These are phyloP conservation scores for Phragmatobia fuliginosa DNA, from an alignment of 2,888 invertebrate species.

Conservation along the genomic window DNA sequence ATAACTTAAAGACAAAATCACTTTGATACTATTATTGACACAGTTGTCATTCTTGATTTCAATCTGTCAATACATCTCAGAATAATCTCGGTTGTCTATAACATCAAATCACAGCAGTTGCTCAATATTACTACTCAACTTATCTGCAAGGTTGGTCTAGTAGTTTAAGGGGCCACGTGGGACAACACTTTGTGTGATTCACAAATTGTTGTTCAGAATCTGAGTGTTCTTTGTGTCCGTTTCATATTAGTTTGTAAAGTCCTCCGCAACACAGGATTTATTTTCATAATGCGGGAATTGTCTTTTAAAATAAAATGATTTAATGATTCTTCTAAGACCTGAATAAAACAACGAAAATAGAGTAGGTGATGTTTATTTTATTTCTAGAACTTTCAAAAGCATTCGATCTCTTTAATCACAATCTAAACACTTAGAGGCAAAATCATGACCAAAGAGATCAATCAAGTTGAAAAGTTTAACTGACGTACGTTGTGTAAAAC, in stretches of 20 bases:
- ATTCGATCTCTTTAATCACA: background rate
- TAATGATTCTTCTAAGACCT: too few species aligned
- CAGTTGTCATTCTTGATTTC: background rate
- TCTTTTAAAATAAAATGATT: too few species aligned
- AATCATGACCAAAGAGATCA: background rate
- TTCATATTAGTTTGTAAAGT: too few species aligned
- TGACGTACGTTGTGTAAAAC: too few species aligned
- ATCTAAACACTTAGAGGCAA: fast-evolving
- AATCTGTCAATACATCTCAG: background rate
- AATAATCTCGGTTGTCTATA: background rate
- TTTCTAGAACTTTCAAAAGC: background rate
- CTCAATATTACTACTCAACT: background rate
- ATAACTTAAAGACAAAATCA: background rate
- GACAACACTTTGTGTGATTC: too few species aligned
- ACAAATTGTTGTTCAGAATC: too few species aligned
- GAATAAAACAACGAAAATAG: background rate
- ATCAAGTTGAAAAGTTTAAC: too few species aligned
- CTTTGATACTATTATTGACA: background rate
- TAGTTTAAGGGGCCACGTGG: too few species aligned
- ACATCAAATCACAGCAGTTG: background rate
- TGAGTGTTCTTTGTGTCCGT: too few species aligned
- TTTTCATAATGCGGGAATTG: too few species aligned
- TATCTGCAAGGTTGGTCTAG: too few species aligned
- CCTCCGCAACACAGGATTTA: too few species aligned
- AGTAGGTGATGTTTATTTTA: background rate